Conservation (phyloP, 2,113 vertebrate species). For the Pipra filicauda region DNA sequence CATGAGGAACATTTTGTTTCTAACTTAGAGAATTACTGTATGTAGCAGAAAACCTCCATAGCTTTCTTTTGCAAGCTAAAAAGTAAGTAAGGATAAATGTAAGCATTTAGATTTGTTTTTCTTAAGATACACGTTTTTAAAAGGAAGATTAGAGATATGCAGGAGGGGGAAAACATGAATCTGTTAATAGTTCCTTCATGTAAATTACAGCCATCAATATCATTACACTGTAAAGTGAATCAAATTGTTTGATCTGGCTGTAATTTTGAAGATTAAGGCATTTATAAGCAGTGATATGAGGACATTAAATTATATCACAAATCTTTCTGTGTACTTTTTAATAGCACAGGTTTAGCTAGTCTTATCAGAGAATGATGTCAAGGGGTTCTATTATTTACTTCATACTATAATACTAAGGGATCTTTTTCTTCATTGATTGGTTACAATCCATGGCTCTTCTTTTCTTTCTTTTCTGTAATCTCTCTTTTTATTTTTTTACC, state of each 20-base stretch:
- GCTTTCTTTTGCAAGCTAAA: background rate
- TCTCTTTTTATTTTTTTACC: background rate
- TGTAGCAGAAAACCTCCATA: background rate
- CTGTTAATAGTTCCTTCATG: background rate
- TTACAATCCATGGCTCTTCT: fast-evolving
- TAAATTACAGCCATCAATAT: background rate
- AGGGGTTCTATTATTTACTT: background rate
- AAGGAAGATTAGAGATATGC: background rate
- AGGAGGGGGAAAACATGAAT: background rate
- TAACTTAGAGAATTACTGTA: background rate
- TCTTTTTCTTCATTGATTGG: background rate
- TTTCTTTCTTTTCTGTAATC: fast-evolving
- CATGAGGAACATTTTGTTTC: background rate
- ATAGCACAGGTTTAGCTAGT: background rate
- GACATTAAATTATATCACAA: background rate
- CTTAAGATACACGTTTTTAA: background rate
- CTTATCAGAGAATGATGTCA: background rate
- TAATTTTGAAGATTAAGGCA: background rate
- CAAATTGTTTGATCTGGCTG: background rate
- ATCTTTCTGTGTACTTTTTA: background rate
- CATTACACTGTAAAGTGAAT: background rate
- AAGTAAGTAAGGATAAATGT: background rate
- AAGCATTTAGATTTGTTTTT: background rate
- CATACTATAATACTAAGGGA: background rate
- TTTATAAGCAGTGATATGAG: background rate